These are phyloP conservation scores for Venusia cambrica DNA, from an alignment of 2,888 invertebrate species.

Conservation along the genomic window DNA sequence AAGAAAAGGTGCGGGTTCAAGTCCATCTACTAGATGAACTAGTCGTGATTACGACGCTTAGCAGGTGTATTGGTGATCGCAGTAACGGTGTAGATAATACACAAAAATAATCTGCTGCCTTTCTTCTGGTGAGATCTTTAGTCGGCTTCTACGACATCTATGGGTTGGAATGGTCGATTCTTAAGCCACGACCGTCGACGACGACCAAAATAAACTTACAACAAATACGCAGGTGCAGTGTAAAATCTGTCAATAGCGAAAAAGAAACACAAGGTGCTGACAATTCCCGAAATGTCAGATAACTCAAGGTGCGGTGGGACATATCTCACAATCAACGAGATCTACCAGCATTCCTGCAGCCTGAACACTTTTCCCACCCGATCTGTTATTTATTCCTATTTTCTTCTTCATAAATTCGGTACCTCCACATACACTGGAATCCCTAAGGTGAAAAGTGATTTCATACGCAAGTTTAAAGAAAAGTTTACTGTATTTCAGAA, in stretches of 20 bases:
- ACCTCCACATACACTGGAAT: constrained; percentile 69
- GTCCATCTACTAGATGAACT: no score
- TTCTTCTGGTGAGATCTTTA: no score
- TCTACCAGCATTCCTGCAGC: constrained; percentile 57
- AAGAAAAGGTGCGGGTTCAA: no score
- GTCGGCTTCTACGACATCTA: no score
- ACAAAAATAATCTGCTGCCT: no score
- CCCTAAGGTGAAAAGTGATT: constrained; percentile 76
- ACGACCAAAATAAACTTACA: no score
- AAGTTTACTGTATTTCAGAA: constrained; percentile 54
- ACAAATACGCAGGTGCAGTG: no score
- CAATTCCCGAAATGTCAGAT: constrained; percentile 74
- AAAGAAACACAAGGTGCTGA: constrained; percentile 53
- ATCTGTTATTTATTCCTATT: constrained; percentile 72
- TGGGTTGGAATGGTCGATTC: no score
- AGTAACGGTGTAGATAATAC: no score
- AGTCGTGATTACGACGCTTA: no score
- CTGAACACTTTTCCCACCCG: constrained; percentile 55
- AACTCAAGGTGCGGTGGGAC: constrained; percentile 67
- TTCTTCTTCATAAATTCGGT: constrained; percentile 73
- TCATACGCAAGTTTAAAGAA: constrained; percentile 54
- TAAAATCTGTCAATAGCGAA: constrained; percentile 50
- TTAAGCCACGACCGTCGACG: no score
- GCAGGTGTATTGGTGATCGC: no score
- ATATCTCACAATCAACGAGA: constrained; percentile 76